Conservation (phyloP, 2,113 vertebrate species). For the Coracopsis vasa region DNA sequence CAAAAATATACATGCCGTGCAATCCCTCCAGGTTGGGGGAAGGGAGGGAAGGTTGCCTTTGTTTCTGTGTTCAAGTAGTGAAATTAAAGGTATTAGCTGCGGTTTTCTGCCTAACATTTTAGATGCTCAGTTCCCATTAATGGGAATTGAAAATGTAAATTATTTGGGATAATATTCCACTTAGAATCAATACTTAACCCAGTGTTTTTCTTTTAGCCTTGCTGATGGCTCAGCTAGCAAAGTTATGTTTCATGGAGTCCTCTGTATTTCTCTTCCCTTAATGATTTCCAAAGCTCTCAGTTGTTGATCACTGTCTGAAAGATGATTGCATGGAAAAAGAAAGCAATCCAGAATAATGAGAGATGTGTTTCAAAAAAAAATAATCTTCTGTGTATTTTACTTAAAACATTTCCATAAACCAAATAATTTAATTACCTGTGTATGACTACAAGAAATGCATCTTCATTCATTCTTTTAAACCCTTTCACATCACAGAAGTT, state of each 20-base stretch:
- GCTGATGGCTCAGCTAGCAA: conserved; percentile 26
- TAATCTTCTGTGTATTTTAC: not conserved
- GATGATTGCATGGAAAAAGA: conserved; percentile 31
- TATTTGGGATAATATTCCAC: conserved; percentile 29
- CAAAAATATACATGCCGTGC: not conserved
- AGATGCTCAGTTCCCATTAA: not conserved
- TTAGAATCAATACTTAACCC: conserved; percentile 39
- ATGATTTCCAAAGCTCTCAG: conserved; percentile 38
- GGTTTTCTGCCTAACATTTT: not conserved
- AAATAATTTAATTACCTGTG: not conserved
- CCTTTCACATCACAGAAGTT: not conserved
- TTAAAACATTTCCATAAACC: conserved; percentile 9
- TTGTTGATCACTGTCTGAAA: conserved; percentile 38
- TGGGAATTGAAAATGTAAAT: conserved; percentile 45
- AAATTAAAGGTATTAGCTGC: not conserved
- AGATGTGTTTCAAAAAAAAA: not conserved
- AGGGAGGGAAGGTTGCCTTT: conserved; percentile 4
- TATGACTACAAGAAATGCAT: not conserved
- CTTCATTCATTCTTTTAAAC: not conserved
- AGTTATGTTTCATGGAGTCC: conserved; percentile 24
- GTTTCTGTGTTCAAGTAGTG: not conserved
- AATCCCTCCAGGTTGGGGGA: not conserved
- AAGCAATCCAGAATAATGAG: conserved; percentile 16
- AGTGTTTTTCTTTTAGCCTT: not conserved
- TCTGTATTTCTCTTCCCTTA: conserved; percentile 31